Evolutionary conservation across 2,797 vertebrate genomes (phyloP).

Genomic region (Sebastes nivosus): DNA sequence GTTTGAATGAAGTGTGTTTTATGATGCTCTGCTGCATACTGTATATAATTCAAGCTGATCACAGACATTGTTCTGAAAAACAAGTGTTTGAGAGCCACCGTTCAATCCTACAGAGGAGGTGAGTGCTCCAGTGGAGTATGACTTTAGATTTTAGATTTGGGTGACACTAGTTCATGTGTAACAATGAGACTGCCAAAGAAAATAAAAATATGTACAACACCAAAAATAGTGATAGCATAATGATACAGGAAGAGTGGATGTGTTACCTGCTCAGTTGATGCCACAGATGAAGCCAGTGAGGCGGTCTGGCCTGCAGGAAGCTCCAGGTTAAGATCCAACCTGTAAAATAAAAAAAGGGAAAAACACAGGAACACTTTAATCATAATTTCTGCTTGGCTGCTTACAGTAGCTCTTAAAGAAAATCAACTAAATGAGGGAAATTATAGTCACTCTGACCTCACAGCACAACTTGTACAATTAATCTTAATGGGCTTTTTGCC

Average conservation of each 20-base stretch:
- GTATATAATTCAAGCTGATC: not conserved
- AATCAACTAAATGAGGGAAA: not conserved
- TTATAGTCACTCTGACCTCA: not conserved
- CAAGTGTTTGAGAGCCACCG: not conserved
- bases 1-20: too few species aligned
- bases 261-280: slow-evolving; percentile 88
- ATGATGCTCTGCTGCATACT: too few species aligned
- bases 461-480: not conserved
- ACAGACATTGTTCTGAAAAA: not conserved
- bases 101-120: not conserved
- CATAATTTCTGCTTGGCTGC: not conserved
- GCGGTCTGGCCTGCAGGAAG: slow-evolving; percentile 89
- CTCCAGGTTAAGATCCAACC: slow-evolving; percentile 91
- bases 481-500: not conserved
- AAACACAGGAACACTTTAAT: not conserved
- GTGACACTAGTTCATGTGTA: not conserved
- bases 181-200: not conserved
- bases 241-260: not conserved
- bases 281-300: slow-evolving; percentile 85
- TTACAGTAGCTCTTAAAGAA: not conserved
- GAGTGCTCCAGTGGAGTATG: not conserved
- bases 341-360: slow-evolving; percentile 7
- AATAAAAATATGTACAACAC: not conserved
- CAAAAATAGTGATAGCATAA: not conserved
- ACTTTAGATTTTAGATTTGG: not conserved